These are phyloP conservation scores for Pollenia angustigena DNA, from an alignment of 2,888 invertebrate genomes.

Conservation along the genomic window DNA sequence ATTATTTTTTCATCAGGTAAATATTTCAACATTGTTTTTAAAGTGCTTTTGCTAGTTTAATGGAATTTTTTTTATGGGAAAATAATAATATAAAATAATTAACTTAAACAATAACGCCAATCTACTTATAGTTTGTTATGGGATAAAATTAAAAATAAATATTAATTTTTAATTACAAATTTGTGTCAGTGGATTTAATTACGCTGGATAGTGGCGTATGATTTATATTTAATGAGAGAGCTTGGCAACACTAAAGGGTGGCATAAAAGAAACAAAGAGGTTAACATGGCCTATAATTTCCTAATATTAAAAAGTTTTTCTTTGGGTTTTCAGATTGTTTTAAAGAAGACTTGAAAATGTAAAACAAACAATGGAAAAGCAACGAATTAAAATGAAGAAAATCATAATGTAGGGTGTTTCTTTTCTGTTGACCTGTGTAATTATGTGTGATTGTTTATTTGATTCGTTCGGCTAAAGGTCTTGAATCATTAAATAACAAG, in stretches of 20 bases:
- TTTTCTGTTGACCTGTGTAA: too few species aligned
- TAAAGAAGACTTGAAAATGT: too few species aligned
- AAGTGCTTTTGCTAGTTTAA: constrained; percentile 30
- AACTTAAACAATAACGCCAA: constrained; percentile 36
- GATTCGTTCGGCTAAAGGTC: too few species aligned
- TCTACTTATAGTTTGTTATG: constrained; percentile 1
- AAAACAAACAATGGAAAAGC: too few species aligned
- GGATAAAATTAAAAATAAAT: constrained; percentile 36
- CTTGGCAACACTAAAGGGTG: neutral
- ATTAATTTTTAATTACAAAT: constrained; percentile 21
- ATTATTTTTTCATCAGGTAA: constrained; percentile 15
- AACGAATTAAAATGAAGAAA: too few species aligned
- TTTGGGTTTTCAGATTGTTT: too few species aligned
- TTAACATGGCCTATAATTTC: too few species aligned
- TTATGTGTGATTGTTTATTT: too few species aligned
- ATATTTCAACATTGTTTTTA: constrained; percentile 17
- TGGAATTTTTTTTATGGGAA: constrained; percentile 30
- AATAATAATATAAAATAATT: constrained; percentile 43
- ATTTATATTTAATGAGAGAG: neutral
- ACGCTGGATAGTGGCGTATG: neutral
- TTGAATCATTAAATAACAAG: too few species aligned
- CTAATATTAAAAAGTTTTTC: too few species aligned
- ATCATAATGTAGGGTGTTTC: too few species aligned
- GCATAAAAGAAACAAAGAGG: too few species aligned
- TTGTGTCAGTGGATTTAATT: neutral